Base-by-base conservation (phyloP, 2,113 vertebrate species). In the Tychaedon coryphoeus region DNA sequence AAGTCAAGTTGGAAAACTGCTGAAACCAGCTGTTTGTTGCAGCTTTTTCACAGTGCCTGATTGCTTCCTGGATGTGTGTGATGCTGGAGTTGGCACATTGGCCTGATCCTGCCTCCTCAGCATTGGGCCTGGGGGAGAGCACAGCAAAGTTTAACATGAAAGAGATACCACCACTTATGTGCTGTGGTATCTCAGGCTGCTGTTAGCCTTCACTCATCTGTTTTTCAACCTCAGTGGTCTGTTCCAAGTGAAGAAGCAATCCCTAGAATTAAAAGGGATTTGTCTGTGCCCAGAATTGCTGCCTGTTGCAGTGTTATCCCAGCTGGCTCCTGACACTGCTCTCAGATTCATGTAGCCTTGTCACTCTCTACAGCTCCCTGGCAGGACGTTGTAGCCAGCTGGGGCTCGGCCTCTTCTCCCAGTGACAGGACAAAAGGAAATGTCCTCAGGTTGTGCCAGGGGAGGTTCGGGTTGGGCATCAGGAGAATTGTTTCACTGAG, bases 81-180 rank as follows among this genome's bases (percentile, higher is more conserved):
- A n/a, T 1, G 14, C 48, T 43, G 48, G 34, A 74, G 26, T 31
- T 7, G 7, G 43, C 2, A 3, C 2, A 0, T 2, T 78, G 75
- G 47, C 28, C 67, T 43, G 24, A 56, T 71, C 18, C 43, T 87
- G 43, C 16, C 43, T 86, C 47, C 38, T 83, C 51, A 67, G 61
- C 34, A 19, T 12, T 2, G 0, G 16, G 16, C 34, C 28, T 57
- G 2, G 9, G 3, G 14, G 9, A 11, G 24, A 66, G 4, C 20
- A 6, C 33, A 26, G 12, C 17, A 60, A 77, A 70, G 70, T 47
- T 84, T 45, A 73, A 56, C 8, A 7, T 14, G 13, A 33, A 57
- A 56, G 22, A n/a, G 12, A 34, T 33, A 9, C 3, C 56, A 42
- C 1, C 13, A 16, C 12, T 60, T 45, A 31, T 0, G 0, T 66